Base-by-base conservation (phyloP, 35 echinoderm and acorn worm genomes). In the Ptychodera flava region DNA sequence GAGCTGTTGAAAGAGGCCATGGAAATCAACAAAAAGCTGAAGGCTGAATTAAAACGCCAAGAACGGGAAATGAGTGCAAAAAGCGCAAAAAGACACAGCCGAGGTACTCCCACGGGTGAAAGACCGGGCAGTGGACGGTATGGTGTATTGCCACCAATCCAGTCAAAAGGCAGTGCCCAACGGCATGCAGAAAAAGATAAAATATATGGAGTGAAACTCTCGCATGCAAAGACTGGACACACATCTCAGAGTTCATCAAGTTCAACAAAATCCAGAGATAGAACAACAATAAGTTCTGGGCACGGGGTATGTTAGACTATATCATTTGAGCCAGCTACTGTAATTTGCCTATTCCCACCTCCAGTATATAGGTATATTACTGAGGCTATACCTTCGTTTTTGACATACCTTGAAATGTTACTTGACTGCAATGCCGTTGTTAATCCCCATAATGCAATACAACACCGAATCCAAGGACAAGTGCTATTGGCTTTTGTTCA, bases 21-120 rank as follows among this genome's bases (percentile, higher is more conserved):
- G 30, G 88, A 90, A 22, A 31, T 90, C 15, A 90, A 90, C 37
- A 90, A 78, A 90, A 90, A 90, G 82, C 52, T 90, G 33, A 90
- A 90, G 36, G 88, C 80, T 77, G 88, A 90, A 79, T 30, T 90
- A 28, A 83, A 84, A 85, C 81, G 81, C 45, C 45, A 64, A 64
- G 45, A 64, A 64, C 6, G 45, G 45, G 45, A 6, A 64, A 64
- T 6, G 22, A 64, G 45, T 64, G 45, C 45, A 22, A 64, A 22
- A 22, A 64, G 45, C 22, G 45, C 6, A 12, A 64, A 22, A 64
- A 12, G 6, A 12, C 45, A 22, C 6, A 64, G 6, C 22, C 45
- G 45, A 64, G 22, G 45, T 64, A 64, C 45, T 12, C 45, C 45
- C 6, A 22, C 6, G 6, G 45, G 22, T 12, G 45, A 6, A 64